Evolutionary conservation across 2,888 invertebrate genomes (phyloP), one percentile per base, ranked within the genome.

Genomic region (Temnothorax ravouxi): DNA sequence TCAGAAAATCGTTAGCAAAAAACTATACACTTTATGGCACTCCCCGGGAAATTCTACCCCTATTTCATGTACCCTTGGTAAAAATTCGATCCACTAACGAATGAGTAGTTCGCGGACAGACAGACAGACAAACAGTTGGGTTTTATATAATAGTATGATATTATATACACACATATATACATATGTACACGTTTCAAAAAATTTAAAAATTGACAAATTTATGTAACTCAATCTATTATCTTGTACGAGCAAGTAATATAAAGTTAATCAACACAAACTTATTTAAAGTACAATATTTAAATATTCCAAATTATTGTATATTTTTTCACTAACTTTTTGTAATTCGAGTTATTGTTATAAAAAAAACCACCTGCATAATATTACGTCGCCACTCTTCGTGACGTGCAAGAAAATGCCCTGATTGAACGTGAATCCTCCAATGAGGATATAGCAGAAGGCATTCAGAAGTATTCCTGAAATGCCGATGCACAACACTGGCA

Each of bases 361-460:
- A 66, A 66, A 29, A 11, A 4, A 4, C 18, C 76, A 94, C 95
- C 93, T 94, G 80, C 92, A 97, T 91, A 96, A 93, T 59, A 96
- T 95, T 5, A 97, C 96, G 87, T 96, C 96, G 3, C 97, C 97
- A 77, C 95, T 95, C 69, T 96, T 95, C 1, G 96, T 96, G 62
- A 97, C 96, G 87, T 96, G 96, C 47, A 97, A 93, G 90, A 97
- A 97, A 87, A 97, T 96, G 1, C 97, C 97, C 93, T 97, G 97
- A 91, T 97, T 97, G 92, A 96, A 96, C 0, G 97, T 97, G 91
- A 97, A 97, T 6, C 97, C 98, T 84, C 98, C 98, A 75, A 98
- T 97, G 0, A 98, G 95, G 90, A 97, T 95, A 93, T 97, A 98
- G 88, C 97, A 97, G 66, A 98, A 95, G 0, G 96, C 97, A 93